Evolutionary conservation across 2,113 vertebrate species (phyloP), one percentile per base, ranked within the genome.

Genomic region (Morphnarchus princeps): DNA sequence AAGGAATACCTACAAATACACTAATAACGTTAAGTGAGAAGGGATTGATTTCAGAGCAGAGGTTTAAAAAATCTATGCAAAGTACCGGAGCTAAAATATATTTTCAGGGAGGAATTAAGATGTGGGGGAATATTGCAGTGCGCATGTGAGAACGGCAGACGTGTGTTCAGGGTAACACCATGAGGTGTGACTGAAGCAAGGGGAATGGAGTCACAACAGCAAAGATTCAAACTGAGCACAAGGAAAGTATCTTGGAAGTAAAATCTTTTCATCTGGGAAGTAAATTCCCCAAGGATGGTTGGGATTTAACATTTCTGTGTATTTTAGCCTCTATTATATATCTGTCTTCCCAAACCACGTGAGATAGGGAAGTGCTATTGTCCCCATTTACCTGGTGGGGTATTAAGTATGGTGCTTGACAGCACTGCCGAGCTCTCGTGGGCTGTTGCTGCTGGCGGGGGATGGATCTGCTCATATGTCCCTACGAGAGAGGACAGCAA

Each of bases 101-200:
- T 74, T 76, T 95, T 93, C 47, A 61, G 31, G 3, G 8, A 49
- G 40, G 12, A 29, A 7, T 61, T 69, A 67, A 52, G 31, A 13
- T 69, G 21, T 55, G 28, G 43, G 34, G 38, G 7, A 43, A 18
- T 42, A 18, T 16, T 65, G 21, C 43, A 47, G 29, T 28, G 9
- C 54, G 7, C 0, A 0, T 49, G 34, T 88, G 73, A 47, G 69
- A 72, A 50, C 0, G 4, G 2, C 40, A 62, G 47, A 21, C 1
- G 6, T 28, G 6, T n/a, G 20, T 29, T 70, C 32, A 32, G 52
- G 32, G 15, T 57, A 40, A 28, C 4, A 2, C 20, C 3, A 0
- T 34, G 21, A 7, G 13, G 7, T 58, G 19, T 55, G n/a, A 38
- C 15, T 17, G 31, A 18, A 59, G 22, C 28, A 32, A 52, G 21